Percentiles rank a stretch among this genome's conserved stretches.
Conservation (phyloP, 1,140 invertebrate genomes). For the Lethocerus indicus region DNA sequence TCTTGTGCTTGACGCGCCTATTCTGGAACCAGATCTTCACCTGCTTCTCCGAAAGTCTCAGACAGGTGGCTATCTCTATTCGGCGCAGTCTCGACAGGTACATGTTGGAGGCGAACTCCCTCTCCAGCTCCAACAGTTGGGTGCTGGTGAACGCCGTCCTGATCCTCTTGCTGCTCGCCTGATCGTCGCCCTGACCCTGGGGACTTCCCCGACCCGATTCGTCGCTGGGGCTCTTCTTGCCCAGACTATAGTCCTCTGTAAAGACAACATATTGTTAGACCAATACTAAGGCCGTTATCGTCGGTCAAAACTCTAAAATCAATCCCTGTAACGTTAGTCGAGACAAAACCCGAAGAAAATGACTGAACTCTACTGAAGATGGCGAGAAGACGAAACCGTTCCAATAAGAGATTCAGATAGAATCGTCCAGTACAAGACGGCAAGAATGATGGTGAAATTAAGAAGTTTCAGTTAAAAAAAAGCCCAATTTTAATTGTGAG, state of each 20-base stretch:
- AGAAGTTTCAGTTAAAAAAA: no score
- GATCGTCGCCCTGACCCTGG: slow-evolving; percentile 71
- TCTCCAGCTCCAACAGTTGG: slow-evolving; percentile 93
- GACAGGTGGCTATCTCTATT: slow-evolving; percentile 94
- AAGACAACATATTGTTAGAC: background rate
- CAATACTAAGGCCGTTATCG: background rate
- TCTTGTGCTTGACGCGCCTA: slow-evolving; percentile 97
- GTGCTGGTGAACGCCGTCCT: slow-evolving; percentile 84
- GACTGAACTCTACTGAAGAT: background rate
- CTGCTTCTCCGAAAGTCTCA: slow-evolving; percentile 91
- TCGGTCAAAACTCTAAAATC: background rate
- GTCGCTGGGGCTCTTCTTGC: background rate
- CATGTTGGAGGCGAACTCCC: slow-evolving; percentile 98
- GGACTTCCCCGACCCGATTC: slow-evolving; percentile 37
- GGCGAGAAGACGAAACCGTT: no score
- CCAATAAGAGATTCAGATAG: no score
- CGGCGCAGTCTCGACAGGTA: slow-evolving; percentile 93
- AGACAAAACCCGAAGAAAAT: background rate
- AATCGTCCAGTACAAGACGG: no score
- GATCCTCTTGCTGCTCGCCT: slow-evolving; percentile 39
- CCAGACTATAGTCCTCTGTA: slow-evolving; percentile 1
- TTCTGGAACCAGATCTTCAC: slow-evolving; percentile 99
- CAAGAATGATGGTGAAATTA: no score
- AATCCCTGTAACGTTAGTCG: background rate
- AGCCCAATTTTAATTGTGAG: no score